These are phyloP conservation scores for Plecturocebus donacophilus DNA, from an alignment of 2,113 vertebrate genomes.

Conservation along the genomic window DNA sequence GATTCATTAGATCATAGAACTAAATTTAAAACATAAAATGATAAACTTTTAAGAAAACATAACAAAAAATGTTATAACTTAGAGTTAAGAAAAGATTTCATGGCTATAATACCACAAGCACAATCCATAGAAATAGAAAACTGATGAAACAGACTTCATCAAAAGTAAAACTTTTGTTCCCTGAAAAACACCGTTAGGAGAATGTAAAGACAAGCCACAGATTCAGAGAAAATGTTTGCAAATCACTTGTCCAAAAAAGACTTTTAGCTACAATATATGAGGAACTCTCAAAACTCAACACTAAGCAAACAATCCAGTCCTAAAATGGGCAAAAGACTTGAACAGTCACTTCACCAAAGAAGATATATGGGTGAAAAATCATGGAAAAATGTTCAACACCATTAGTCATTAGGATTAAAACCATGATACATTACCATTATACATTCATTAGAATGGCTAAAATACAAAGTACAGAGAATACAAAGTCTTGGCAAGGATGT, in stretches of 20 bases:
- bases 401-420: neutral
- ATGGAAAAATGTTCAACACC: neutral
- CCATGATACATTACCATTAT: neutral
- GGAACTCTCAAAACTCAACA: neutral
- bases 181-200: neutral
- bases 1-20: neutral
- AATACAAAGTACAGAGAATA: neutral
- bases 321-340: constrained; percentile 16
- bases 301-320: neutral
- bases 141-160: neutral
- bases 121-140: neutral
- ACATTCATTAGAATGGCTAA: neutral
- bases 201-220: neutral
- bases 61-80: constrained; percentile 14
- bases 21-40: neutral
- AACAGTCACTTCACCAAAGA: constrained; percentile 3
- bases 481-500: neutral
- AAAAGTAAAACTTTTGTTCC: neutral
- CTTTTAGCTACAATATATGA: neutral
- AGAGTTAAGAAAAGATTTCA: neutral
- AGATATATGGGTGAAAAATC: neutral
- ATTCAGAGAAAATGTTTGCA: neutral
- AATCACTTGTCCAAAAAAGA: neutral
- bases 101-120: neutral
- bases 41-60: neutral